These are phyloP conservation scores for Notothenia coriiceps DNA, from an alignment of 2,113 vertebrate species.

Conservation along the genomic window DNA sequence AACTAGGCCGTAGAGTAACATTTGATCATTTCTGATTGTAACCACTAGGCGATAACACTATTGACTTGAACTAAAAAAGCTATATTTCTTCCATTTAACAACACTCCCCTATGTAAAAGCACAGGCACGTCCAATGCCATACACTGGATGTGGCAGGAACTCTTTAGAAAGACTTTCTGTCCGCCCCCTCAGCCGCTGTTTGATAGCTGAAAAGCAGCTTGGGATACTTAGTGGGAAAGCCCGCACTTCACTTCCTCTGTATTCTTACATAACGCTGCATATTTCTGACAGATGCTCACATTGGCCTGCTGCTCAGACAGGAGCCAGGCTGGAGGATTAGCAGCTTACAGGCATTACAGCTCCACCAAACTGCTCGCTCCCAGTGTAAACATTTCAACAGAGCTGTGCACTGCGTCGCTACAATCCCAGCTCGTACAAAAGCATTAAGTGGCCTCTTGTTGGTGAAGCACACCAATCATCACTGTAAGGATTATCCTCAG, in stretches of 20 bases:
- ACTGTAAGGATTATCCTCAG: slow-evolving; percentile 36
- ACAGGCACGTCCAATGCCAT: not conserved
- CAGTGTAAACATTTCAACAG: slow-evolving; percentile 58
- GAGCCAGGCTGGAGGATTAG: slow-evolving; percentile 71
- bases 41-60: not conserved
- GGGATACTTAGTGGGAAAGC: slow-evolving; percentile 31
- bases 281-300: slow-evolving; percentile 76
- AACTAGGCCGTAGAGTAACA: no score
- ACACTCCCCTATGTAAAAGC: not conserved
- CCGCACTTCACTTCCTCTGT: slow-evolving; percentile 53
- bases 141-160: not conserved
- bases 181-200: slow-evolving; percentile 31
- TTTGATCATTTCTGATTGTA: not conserved
- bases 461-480: slow-evolving; percentile 35
- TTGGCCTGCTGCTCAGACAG: slow-evolving; percentile 58
- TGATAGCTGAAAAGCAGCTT: slow-evolving; percentile 43
- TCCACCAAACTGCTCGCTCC: slow-evolving; percentile 51
- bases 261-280: slow-evolving; percentile 70
- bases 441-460: slow-evolving; percentile 51
- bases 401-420: slow-evolving; percentile 36
- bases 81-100: not conserved
- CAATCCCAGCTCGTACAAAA: slow-evolving; percentile 44
- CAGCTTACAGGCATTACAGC: slow-evolving; percentile 63
- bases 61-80: not conserved
- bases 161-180: not conserved